Evolutionary conservation across 2,888 invertebrate species (phyloP).

Genomic region (Lasioglossum vierecki): DNA sequence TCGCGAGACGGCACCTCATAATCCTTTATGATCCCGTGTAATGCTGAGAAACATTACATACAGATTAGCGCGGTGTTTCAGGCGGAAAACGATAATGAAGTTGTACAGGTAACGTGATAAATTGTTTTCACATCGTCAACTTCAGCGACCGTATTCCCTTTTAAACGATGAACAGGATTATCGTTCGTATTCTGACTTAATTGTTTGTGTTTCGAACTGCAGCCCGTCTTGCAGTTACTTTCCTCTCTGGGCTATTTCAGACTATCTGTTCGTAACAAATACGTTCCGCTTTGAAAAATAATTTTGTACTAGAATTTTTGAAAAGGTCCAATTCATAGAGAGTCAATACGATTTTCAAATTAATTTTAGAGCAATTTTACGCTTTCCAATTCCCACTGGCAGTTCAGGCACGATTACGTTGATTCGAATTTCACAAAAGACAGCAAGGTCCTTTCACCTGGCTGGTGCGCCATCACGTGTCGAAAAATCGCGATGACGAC

Average conservation of each 20-base stretch:
- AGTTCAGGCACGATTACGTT: background rate
- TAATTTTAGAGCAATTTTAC: too few species aligned
- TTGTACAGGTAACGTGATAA: conserved; percentile 36
- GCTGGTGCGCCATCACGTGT: background rate
- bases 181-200: background rate
- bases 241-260: background rate
- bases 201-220: background rate
- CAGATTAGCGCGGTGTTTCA: conserved; percentile 50
- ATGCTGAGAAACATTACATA: conserved; percentile 56
- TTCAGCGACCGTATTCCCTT: background rate
- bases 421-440: background rate
- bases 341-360: too few species aligned
- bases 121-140: conserved; percentile 13
- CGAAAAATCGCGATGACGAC: conserved; percentile 7
- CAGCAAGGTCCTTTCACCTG: background rate
- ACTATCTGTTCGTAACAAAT: background rate
- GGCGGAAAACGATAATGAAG: conserved; percentile 43
- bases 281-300: background rate
- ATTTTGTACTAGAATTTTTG: too few species aligned
- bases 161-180: background rate
- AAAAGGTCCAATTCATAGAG: too few species aligned
- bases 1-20: conserved; percentile 49
- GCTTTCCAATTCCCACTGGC: background rate
- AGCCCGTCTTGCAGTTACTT: background rate
- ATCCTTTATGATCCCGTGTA: conserved; percentile 65